Evolutionary conservation across 2,888 invertebrate species (phyloP).

Genomic region (Epirrhoe tristata): DNA sequence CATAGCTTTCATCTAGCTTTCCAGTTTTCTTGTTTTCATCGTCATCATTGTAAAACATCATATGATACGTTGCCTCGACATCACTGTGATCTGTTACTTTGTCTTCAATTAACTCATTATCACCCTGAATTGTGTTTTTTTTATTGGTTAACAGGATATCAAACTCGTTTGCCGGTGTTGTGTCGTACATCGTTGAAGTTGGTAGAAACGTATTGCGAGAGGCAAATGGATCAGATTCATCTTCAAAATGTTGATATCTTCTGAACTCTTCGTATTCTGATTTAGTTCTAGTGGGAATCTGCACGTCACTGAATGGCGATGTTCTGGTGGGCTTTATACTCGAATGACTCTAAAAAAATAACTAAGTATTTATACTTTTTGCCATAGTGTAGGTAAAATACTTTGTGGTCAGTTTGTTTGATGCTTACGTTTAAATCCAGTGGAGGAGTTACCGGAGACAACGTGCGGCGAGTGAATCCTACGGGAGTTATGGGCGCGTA

Average conservation of each 20-base stretch:
- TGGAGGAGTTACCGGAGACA: slow-evolving; percentile 58
- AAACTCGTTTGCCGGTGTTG: slow-evolving; percentile 41
- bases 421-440: slow-evolving; percentile 55
- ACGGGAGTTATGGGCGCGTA: slow-evolving; percentile 74
- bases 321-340: slow-evolving; percentile 53
- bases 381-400: neutral
- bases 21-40: slow-evolving; percentile 48
- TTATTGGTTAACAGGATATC: slow-evolving; percentile 28
- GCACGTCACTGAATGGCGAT: slow-evolving; percentile 42
- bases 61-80: slow-evolving; percentile 57
- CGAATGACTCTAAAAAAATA: slow-evolving; percentile 37
- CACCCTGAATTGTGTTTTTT: slow-evolving; percentile 23
- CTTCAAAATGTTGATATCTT: slow-evolving; percentile 48
- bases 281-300: slow-evolving; percentile 55
- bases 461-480: slow-evolving; percentile 59
- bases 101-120: slow-evolving; percentile 37
- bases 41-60: slow-evolving; percentile 65
- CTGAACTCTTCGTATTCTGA: slow-evolving; percentile 36
- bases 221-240: slow-evolving; percentile 43
- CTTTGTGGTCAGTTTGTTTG: too few species aligned
- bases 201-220: slow-evolving; percentile 45
- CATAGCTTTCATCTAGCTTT: slow-evolving; percentile 47
- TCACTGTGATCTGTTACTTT: slow-evolving; percentile 51
- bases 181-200: slow-evolving; percentile 39
- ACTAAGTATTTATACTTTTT: neutral